Percentiles rank a stretch among this genome's conserved stretches.
Conservation (phyloP, 2,797 vertebrate genomes). For the Myiotriccus ornatus region DNA sequence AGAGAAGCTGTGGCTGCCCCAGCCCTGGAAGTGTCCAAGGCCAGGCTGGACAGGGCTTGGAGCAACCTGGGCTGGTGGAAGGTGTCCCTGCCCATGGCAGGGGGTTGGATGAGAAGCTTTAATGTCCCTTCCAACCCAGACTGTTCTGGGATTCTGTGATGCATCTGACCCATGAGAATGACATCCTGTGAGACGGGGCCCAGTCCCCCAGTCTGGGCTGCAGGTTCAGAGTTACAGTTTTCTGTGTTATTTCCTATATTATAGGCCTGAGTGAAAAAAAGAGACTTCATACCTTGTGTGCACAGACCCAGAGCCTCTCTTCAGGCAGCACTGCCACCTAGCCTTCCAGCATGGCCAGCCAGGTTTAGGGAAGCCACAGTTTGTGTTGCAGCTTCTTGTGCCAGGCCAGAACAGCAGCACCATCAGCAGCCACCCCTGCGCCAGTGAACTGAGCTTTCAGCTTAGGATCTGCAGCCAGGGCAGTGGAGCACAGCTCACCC, state of each 20-base stretch:
- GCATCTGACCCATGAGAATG: accelerated
- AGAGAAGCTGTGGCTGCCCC: neutral
- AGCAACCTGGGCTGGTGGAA: accelerated
- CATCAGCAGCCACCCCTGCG: neutral
- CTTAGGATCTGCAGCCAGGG: neutral
- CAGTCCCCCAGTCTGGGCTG: neutral
- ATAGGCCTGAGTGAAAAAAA: neutral
- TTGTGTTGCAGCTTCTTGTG: neutral
- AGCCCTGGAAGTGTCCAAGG: neutral
- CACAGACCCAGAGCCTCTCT: neutral
- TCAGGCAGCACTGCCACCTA: neutral
- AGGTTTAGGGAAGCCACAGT: neutral
- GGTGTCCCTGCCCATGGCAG: neutral
- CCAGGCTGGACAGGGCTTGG: accelerated
- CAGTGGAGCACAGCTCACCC: neutral
- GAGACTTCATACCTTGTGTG: neutral
- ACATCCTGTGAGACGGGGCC: accelerated
- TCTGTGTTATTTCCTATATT: neutral
- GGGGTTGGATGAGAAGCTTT: accelerated
- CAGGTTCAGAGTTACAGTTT: neutral
- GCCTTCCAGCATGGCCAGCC: neutral
- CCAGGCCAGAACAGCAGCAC: neutral
- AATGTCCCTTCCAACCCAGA: neutral
- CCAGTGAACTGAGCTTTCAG: neutral
- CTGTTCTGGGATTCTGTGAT: neutral